Evolutionary conservation across 2,888 invertebrate species (phyloP).

Genomic region (Caenorhabditis becei): DNA sequence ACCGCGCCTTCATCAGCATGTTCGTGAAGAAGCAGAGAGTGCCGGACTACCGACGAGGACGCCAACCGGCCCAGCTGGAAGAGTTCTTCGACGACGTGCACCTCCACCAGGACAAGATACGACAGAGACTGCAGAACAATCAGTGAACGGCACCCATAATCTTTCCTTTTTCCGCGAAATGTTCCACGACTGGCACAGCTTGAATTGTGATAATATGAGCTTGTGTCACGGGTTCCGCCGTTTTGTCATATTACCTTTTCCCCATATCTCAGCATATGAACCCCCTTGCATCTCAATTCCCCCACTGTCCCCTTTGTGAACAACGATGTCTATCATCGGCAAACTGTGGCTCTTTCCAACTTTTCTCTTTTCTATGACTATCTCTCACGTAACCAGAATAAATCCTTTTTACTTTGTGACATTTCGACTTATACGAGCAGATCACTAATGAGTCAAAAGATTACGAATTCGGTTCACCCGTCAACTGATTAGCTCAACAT

Average conservation of each 20-base stretch:
- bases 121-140: not conserved
- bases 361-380: not conserved
- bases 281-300: not conserved
- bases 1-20: constrained; percentile 10
- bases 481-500: not conserved
- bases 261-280: constrained; percentile 18
- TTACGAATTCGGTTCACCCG: not conserved
- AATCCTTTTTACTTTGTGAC: too few species aligned
- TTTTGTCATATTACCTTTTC: constrained; percentile 20
- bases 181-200: not conserved
- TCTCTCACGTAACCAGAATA: too few species aligned
- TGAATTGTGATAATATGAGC: not conserved
- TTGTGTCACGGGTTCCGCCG: constrained; percentile 21
- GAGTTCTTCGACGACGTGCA: constrained; percentile 30
- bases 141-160: not conserved
- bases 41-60: not conserved
- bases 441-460: not conserved
- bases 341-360: not conserved
- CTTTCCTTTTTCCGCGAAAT: constrained; percentile 1
- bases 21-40: not conserved
- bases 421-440: not conserved
- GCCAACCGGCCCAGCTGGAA: constrained; percentile 27
- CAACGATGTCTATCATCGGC: too few species aligned
- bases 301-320: constrained; percentile 4
- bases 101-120: constrained; percentile 16